Evolutionary conservation across 2,797 vertebrate genomes (phyloP).

Genomic region (Oceanodroma leucorhoa): DNA sequence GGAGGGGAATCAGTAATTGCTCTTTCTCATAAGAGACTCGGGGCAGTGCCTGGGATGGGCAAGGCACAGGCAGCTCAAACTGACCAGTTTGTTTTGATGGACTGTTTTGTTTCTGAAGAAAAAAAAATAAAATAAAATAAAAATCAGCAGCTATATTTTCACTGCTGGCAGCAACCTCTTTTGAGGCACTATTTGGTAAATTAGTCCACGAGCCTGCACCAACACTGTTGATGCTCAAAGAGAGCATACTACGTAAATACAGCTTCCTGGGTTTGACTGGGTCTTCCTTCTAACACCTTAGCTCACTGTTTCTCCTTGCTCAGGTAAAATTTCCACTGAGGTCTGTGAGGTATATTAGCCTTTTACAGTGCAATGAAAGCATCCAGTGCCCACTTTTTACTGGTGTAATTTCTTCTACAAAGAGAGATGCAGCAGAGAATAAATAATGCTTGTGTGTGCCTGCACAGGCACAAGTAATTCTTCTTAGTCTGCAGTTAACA

Average conservation of each 20-base stretch:
- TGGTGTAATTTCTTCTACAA: background rate
- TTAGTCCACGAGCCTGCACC: background rate
- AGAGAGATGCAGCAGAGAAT: background rate
- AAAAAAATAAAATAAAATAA: background rate
- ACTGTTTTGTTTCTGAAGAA: background rate
- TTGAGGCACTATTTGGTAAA: background rate
- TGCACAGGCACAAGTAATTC: slow-evolving; percentile 11
- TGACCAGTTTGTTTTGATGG: background rate
- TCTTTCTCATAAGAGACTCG: background rate
- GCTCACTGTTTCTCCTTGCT: background rate
- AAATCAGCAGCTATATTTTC: background rate
- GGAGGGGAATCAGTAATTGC: background rate
- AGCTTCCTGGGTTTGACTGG: background rate
- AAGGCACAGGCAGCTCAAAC: background rate
- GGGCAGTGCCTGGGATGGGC: background rate
- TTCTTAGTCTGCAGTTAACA: slow-evolving; percentile 46
- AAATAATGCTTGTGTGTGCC: slow-evolving; percentile 25
- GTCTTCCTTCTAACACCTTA: background rate
- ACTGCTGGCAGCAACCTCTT: background rate
- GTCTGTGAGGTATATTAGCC: background rate
- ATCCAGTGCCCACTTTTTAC: background rate
- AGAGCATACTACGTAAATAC: background rate
- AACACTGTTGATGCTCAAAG: background rate
- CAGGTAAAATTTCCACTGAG: background rate
- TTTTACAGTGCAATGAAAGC: background rate